A percentile compares a stretch with the other conserved stretches of the same genome.
Conservation (phyloP, 2,888 invertebrate species). For the Anthophora plumipes region DNA sequence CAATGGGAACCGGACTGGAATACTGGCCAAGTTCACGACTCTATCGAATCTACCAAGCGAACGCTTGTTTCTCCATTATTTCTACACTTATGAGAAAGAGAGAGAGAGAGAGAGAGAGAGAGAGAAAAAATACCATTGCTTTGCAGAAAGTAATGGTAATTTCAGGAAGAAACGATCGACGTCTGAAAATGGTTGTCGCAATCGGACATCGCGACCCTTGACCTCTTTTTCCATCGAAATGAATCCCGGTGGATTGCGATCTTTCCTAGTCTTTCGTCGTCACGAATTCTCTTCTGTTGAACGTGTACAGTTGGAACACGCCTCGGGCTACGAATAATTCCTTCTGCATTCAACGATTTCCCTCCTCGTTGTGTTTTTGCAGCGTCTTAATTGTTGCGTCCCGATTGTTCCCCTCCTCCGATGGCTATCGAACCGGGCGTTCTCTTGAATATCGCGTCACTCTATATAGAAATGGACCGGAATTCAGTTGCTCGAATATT, state of each 20-base stretch:
- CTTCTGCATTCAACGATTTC: slow-evolving; percentile 30
- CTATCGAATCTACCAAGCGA: slow-evolving; percentile 37
- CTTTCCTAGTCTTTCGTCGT: background rate
- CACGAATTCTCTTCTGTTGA: background rate
- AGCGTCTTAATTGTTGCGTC: slow-evolving; percentile 37
- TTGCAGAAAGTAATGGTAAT: slow-evolving; percentile 29
- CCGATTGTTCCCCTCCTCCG: slow-evolving; percentile 26
- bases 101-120: too few species aligned
- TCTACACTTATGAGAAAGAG: too few species aligned
- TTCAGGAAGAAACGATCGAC: slow-evolving; percentile 52
- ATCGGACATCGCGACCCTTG: slow-evolving; percentile 62
- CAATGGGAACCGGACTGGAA: slow-evolving; percentile 55
- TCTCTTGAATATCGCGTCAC: slow-evolving; percentile 22
- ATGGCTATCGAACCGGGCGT: slow-evolving; percentile 35
- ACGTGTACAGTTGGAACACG: slow-evolving; percentile 6
- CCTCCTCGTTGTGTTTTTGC: slow-evolving; percentile 11
- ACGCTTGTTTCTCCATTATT: background rate
- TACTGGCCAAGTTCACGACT: slow-evolving; percentile 61
- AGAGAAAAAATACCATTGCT: too few species aligned
- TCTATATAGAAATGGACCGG: slow-evolving; percentile 16
- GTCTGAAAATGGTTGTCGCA: slow-evolving; percentile 42
- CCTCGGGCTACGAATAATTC: slow-evolving; percentile 41
- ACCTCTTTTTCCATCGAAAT: slow-evolving; percentile 57
- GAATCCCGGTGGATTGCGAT: slow-evolving; percentile 32
- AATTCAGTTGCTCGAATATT: slow-evolving; percentile 24